Evolutionary conservation across 2,113 vertebrate genomes (phyloP), one percentile per base, ranked within the genome.

Genomic region (Callionymus lyra): DNA sequence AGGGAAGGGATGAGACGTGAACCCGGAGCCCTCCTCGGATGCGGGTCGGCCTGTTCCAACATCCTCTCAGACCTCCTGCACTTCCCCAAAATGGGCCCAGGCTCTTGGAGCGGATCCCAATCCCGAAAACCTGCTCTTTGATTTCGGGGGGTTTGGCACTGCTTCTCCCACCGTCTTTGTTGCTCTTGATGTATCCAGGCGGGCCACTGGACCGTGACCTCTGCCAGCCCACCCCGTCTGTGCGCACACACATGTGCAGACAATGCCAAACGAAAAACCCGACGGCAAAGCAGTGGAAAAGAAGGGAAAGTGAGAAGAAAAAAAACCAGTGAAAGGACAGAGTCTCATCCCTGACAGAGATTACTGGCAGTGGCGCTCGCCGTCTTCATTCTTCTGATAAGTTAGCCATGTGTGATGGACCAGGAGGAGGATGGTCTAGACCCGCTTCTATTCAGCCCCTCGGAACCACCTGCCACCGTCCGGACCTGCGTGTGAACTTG

Each of bases 41-140:
- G 48, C 48, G 67, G 59, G 56, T 75, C 65, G 76, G 83, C 67
- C 81, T 78, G 66, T 68, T 47, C 55, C 52, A 34, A 55, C 12
- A 59, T 41, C 27, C 41, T 42, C 32, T 1, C 3, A 61, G 62
- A 70, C 70, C 59, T 63, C 64, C 32, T 53, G 52, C 64, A 68
- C 61, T 31, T 47, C 12, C n/a, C n/a, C 15, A 40, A 69, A 65
- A 76, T 38, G 70, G 54, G 56, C 74, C 59, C 57, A 72, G 65
- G 41, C 57, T 63, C 80, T 82, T 80, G 82, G 69, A 85, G 76
- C 55, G 71, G 79, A 85, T 80, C 72, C 64, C 50, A 57, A 69
- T 62, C 58, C 63, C 82, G n/a, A n/a, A 86, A 59, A 84, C 68
- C 69, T 74, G 50, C 59, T 80, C 82, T 91, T 90, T 90, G 80